Percentiles rank a stretch among this genome's conserved stretches.
These are phyloP conservation scores for Meriones unguiculatus DNA, from an alignment of 2,113 vertebrate genomes.

Conservation along the genomic window DNA sequence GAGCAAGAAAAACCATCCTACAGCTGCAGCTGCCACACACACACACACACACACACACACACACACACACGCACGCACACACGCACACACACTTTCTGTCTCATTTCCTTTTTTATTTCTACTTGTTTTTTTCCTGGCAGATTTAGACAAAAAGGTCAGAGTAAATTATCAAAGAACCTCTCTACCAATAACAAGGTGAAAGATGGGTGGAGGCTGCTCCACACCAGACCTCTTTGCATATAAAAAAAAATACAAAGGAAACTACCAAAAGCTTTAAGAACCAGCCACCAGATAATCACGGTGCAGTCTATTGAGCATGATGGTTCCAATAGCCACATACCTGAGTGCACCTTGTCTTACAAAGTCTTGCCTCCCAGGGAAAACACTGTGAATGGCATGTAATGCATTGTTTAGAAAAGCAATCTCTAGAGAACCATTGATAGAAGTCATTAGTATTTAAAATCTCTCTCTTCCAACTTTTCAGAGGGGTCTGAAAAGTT, in stretches of 20 bases:
- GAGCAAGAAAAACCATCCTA: neutral
- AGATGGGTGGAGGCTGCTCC: neutral
- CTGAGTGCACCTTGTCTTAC: slow-evolving; percentile 38
- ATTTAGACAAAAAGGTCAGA: neutral
- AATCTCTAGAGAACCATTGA: neutral
- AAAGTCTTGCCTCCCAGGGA: slow-evolving; percentile 64
- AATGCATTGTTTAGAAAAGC: slow-evolving; percentile 68
- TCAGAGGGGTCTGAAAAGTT: slow-evolving; percentile 22
- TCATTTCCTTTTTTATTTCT: neutral
- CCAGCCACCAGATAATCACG: neutral
- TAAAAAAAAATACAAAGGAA: neutral
- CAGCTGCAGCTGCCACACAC: neutral
- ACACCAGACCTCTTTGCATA: neutral
- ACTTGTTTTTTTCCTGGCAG: neutral
- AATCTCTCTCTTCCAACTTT: neutral
- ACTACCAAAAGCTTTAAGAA: neutral
- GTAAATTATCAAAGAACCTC: slow-evolving; percentile 19
- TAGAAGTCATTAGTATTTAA: slow-evolving; percentile 6
- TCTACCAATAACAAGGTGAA: neutral
- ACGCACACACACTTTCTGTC: no score
- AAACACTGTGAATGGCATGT: slow-evolving; percentile 58
- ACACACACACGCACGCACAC: no score
- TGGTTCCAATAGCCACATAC: neutral
- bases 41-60: no score
- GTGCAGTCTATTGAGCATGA: neutral